A percentile compares a stretch with the other conserved stretches of the same genome.
Conservation (phyloP, 1,140 invertebrate species). For the Eubasilissa regina region DNA sequence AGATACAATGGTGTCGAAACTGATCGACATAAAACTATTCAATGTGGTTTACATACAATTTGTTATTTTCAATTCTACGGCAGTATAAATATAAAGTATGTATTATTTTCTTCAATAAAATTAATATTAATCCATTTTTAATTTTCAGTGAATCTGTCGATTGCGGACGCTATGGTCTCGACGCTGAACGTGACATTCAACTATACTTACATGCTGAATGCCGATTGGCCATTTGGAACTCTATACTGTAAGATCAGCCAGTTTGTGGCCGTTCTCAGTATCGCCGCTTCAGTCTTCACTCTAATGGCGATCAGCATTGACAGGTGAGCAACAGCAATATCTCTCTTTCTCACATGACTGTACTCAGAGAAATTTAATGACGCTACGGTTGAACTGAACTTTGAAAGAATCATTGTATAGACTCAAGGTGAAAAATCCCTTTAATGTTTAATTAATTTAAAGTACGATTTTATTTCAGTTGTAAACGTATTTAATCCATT, state of each 20-base stretch:
- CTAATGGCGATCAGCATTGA: slow-evolving; percentile 97
- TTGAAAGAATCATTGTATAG: too few relatives aligned
- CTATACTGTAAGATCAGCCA: slow-evolving; percentile 95
- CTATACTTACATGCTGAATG: slow-evolving; percentile 92
- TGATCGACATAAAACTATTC: too few relatives aligned
- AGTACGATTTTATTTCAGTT: too few relatives aligned
- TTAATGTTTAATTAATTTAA: too few relatives aligned
- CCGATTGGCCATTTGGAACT: slow-evolving; percentile 94
- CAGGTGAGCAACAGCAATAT: slow-evolving; percentile 77
- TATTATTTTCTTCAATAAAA: neutral
- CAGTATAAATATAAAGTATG: too few relatives aligned
- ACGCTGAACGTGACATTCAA: slow-evolving; percentile 95
- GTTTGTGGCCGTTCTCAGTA: slow-evolving; percentile 92
- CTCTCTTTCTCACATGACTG: neutral
- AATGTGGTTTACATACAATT: too few relatives aligned
- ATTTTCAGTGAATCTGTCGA: slow-evolving; percentile 88
- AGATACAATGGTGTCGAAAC: too few relatives aligned
- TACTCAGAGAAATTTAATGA: too few relatives aligned
- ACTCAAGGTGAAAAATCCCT: too few relatives aligned
- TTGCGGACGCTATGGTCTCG: slow-evolving; percentile 95
- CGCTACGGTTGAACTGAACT: too few relatives aligned
- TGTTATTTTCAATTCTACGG: too few relatives aligned
- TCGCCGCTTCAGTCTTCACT: slow-evolving; percentile 95
- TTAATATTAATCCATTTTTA: slow-evolving; percentile 51
- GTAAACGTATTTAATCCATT: too few relatives aligned